Evolutionary conservation across 2,797 vertebrate species (phyloP).

Genomic region (Sparidentex hasta): DNA sequence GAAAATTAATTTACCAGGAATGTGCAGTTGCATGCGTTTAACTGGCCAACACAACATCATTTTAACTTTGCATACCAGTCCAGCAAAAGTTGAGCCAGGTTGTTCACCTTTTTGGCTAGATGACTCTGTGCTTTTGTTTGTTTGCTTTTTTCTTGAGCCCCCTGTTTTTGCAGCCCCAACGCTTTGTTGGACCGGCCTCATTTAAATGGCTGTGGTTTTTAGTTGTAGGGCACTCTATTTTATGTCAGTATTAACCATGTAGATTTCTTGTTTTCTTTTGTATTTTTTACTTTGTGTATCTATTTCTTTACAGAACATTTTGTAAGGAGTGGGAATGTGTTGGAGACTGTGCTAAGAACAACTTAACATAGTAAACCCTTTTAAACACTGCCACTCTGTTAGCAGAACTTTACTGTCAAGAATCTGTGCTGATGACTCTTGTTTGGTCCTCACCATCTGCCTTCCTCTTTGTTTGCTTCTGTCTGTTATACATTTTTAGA

Average conservation of each 20-base stretch:
- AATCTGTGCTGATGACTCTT: neutral
- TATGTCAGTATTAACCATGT: neutral
- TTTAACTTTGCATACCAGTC: neutral
- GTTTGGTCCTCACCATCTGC: neutral
- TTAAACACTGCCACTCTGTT: neutral
- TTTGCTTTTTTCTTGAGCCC: too few relatives aligned
- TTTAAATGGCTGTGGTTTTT: too few relatives aligned
- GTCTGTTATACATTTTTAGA: slow-evolving; percentile 82
- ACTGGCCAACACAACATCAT: neutral
- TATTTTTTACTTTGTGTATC: neutral
- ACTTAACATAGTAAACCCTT: neutral
- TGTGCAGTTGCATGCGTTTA: neutral
- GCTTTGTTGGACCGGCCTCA: too few relatives aligned
- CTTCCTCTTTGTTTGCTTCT: neutral
- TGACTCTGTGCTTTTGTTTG: too few relatives aligned
- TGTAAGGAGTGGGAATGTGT: too few relatives aligned
- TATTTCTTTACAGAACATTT: neutral
- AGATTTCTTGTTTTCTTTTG: neutral
- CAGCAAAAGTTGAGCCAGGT: neutral
- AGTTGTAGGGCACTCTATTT: too few relatives aligned
- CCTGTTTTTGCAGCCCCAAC: neutral
- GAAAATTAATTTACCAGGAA: too few relatives aligned
- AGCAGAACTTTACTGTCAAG: neutral
- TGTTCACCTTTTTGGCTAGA: neutral
- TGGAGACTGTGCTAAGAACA: neutral